Percentiles rank a stretch among this genome's conserved stretches.
phyloP scores from a whole-genome alignment of 1,140 invertebrate species.

The Pseudomyrmex sp. region DNA sequence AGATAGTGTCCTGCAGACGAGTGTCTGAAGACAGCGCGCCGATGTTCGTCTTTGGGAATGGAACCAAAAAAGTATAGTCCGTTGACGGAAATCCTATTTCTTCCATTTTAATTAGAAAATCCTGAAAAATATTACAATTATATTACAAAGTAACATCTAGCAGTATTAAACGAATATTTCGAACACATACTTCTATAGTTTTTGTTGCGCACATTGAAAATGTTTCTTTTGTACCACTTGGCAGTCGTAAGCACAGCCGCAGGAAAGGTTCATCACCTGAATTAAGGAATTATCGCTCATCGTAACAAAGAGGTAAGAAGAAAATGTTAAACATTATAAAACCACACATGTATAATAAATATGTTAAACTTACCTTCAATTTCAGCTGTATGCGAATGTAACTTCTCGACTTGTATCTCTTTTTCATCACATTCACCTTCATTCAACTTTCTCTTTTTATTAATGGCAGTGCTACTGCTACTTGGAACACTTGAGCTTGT shows the following conservation, averaged over 20 bases:
- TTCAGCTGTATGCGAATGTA: constrained; percentile 50
- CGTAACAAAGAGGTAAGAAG: background rate
- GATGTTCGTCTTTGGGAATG: constrained; percentile 82
- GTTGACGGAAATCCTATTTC: constrained; percentile 79
- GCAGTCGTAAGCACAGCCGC: constrained; percentile 81
- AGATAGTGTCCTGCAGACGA: constrained; percentile 80
- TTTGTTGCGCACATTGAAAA: constrained; percentile 80
- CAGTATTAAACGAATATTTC: background rate
- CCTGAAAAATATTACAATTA: constrained; percentile 65
- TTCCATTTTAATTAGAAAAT: constrained; percentile 82
- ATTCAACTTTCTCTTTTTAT: constrained; percentile 60
- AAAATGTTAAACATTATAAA: background rate
- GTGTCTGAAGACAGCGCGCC: constrained; percentile 77
- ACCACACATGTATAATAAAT: too few relatives aligned
- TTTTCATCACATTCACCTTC: constrained; percentile 28
- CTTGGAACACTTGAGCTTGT: constrained; percentile 54
- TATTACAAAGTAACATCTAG: too few relatives aligned
- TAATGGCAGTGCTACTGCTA: constrained; percentile 44
- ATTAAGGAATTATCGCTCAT: constrained; percentile 27
- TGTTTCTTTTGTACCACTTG: constrained; percentile 82
- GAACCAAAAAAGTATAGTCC: constrained; percentile 81
- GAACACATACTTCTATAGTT: constrained; percentile 79
- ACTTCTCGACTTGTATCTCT: constrained; percentile 16
- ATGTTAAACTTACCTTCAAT: constrained; percentile 61
- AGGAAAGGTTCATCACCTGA: constrained; percentile 75